phyloP scores from a whole-genome alignment of 1,140 invertebrate species.

The Aricia agestis region DNA sequence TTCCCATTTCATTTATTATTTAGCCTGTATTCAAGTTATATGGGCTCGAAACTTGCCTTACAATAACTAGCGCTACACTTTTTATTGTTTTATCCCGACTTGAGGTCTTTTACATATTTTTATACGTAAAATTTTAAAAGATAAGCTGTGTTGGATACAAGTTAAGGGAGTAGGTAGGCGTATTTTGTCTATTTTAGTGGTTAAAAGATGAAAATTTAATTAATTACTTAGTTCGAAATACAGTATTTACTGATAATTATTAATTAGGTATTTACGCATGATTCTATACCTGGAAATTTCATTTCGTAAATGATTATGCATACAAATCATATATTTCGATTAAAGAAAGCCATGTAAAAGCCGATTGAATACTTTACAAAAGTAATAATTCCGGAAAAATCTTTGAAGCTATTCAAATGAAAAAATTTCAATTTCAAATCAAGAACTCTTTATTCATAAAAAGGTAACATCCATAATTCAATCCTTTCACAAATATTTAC shows the following conservation, averaged over 20 bases:
- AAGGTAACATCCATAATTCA: conserved; percentile 15
- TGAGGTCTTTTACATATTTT: neutral
- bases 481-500: conserved; percentile 16
- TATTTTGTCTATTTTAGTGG: too few species aligned
- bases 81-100: neutral
- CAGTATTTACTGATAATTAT: too few species aligned
- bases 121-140: neutral
- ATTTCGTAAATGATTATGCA: neutral
- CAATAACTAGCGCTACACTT: conserved; percentile 18
- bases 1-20: conserved; percentile 50
- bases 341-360: neutral
- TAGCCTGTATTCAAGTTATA: conserved; percentile 34
- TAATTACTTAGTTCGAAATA: too few species aligned
- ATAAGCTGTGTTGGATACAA: too few species aligned
- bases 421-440: conserved; percentile 14
- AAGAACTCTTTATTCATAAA: conserved; percentile 14
- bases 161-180: too few species aligned
- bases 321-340: neutral
- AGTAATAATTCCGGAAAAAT: neutral
- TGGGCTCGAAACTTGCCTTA: conserved; percentile 32
- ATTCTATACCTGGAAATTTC: neutral
- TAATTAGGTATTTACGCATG: too few species aligned
- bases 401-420: conserved; percentile 6
- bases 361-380: neutral
- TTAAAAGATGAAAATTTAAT: too few species aligned